phyloP scores from a whole-genome alignment of 2,113 vertebrate genomes.

The Callionymus lyra region DNA sequence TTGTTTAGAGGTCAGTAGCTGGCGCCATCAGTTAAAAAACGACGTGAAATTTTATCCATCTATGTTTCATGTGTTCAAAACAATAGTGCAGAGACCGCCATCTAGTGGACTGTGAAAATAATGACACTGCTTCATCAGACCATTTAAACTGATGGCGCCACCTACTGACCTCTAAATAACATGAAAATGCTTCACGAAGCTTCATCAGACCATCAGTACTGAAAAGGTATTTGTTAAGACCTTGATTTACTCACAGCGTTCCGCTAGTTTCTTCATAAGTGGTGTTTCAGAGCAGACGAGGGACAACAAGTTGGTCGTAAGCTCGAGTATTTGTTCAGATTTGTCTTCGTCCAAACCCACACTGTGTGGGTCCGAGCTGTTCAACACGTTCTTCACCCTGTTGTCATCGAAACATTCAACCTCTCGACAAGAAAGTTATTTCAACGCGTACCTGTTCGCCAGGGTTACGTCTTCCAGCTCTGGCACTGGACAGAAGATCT shows the following conservation, averaged over 20 bases:
- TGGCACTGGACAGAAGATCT: background rate
- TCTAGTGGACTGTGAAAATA: no score
- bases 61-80: no score
- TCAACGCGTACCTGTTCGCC: constrained; percentile 28
- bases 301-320: constrained; percentile 59
- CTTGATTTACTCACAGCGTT: constrained; percentile 57
- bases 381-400: constrained; percentile 50
- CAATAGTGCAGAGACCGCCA: no score
- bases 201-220: no score
- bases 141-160: no score
- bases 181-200: no score
- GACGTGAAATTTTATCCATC: no score
- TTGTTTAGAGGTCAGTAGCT: no score
- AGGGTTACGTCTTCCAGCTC: constrained; percentile 16
- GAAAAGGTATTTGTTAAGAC: background rate
- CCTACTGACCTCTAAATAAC: no score
- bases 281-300: constrained; percentile 66
- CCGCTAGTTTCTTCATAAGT: constrained; percentile 58
- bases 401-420: background rate
- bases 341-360: constrained; percentile 63
- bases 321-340: constrained; percentile 60
- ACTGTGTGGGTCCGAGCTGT: constrained; percentile 49
- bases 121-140: no score
- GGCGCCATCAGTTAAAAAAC: no score
- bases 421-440: no score